Evolutionary conservation across 35 echinoderm and acorn worm genomes (phyloP).

Genomic region (Nesometra sesokonis): DNA sequence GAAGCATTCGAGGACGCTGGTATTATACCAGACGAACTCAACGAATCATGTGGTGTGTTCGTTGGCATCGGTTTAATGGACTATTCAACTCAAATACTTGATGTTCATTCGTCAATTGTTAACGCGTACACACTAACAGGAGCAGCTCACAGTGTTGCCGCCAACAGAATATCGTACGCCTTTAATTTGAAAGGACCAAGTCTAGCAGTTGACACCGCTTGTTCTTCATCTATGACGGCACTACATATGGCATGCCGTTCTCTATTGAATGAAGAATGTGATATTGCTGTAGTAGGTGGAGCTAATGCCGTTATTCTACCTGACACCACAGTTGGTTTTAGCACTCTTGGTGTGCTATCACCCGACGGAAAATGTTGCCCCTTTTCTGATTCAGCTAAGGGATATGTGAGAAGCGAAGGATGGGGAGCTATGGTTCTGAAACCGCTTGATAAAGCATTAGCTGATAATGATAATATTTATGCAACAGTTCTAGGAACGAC

Average conservation of each 20-base stretch:
- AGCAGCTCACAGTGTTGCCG: constrained; percentile 59
- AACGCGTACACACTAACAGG: constrained; percentile 87
- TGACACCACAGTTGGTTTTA: constrained; percentile 73
- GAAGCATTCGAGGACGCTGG: constrained; percentile 92
- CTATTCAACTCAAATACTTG: constrained; percentile 46
- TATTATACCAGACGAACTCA: constrained; percentile 36
- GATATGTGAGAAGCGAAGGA: constrained; percentile 89
- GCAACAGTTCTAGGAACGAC: constrained; percentile 58
- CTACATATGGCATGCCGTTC: constrained; percentile 75
- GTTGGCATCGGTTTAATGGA: constrained; percentile 83
- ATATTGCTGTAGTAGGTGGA: constrained; percentile 49
- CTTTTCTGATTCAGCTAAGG: constrained; percentile 76
- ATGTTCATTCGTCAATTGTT: constrained; percentile 30
- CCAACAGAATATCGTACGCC: constrained; percentile 84
- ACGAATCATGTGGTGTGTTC: constrained; percentile 56
- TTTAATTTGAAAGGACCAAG: constrained; percentile 83
- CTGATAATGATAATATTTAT: constrained; percentile 81
- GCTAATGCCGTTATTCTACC: constrained; percentile 59
- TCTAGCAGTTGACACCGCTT: constrained; percentile 73
- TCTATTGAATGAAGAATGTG: constrained; percentile 64
- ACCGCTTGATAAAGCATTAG: constrained; percentile 48
- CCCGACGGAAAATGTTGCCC: constrained; percentile 78
- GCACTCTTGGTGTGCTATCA: constrained; percentile 73
- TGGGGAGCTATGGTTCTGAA: constrained; percentile 83
- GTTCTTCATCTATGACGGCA: constrained; percentile 71